These are phyloP conservation scores for Hermetia illucens DNA, from an alignment of 1,140 invertebrate species.

Conservation along the genomic window DNA sequence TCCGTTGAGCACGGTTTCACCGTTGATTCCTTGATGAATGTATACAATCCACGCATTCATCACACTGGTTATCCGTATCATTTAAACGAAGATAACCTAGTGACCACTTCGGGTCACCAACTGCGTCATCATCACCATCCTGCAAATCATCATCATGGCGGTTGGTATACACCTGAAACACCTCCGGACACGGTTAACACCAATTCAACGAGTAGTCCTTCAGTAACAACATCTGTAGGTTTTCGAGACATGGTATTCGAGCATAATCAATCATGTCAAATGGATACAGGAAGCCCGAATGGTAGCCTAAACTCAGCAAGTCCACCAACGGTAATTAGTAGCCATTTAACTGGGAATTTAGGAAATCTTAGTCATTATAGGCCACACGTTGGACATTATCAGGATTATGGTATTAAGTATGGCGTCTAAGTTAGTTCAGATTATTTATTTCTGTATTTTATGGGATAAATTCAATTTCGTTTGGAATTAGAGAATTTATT, in stretches of 20 bases:
- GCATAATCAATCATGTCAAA: slow-evolving; percentile 26
- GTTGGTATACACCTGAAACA: slow-evolving; percentile 30
- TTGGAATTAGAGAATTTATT: too few species aligned
- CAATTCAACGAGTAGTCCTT: slow-evolving; percentile 11
- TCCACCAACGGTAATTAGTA: slow-evolving; percentile 22
- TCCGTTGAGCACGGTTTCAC: slow-evolving; percentile 27
- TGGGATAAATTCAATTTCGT: too few species aligned
- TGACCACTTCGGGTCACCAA: slow-evolving; percentile 14
- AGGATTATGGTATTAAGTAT: slow-evolving; percentile 31
- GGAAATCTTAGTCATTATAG: slow-evolving; percentile 25
- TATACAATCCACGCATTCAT: slow-evolving; percentile 29
- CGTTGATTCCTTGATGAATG: slow-evolving; percentile 30
- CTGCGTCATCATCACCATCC: slow-evolving; percentile 24
- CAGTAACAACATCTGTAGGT: slow-evolving; percentile 8
- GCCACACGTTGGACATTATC: slow-evolving; percentile 28
- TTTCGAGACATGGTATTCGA: slow-evolving; percentile 31
- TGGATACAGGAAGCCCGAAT: slow-evolving; percentile 29
- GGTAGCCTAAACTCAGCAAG: slow-evolving; percentile 26
- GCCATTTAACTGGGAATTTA: slow-evolving; percentile 26
- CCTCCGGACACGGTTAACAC: slow-evolving; percentile 20
- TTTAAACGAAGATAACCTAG: slow-evolving; percentile 26
- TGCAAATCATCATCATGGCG: slow-evolving; percentile 20
- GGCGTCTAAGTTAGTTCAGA: slow-evolving; percentile 17
- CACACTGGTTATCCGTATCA: slow-evolving; percentile 30
- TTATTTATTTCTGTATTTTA: too few species aligned